Base-by-base conservation (phyloP, 2,113 vertebrate genomes). In the Silurus glanis region DNA sequence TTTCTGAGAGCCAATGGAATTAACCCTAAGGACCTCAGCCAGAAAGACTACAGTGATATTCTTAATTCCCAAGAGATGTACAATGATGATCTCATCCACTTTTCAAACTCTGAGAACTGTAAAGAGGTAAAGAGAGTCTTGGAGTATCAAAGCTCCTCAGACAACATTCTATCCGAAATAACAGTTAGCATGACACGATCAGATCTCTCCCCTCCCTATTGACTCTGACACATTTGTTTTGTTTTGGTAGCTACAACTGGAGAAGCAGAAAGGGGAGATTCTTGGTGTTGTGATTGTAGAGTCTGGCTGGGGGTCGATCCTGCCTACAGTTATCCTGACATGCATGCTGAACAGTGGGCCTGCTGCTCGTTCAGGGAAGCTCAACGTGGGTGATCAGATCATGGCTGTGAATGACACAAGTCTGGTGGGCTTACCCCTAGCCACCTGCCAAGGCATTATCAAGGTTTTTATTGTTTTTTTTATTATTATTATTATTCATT, bases 1-100 rank as follows among this genome's bases (percentile, higher is more conserved):
- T 99, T 99, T 92, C 95, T 99, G 89, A 92, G 97, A 91, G 97
- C 98, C 91, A 99, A 99, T 0, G 98, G 98, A 91, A 99, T 99
- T 93, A 98, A 99, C 92, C 98, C 98, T 0, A 98, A 98, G 64
- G 98, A 99, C 92, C 93, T 99, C 90, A 99, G 98, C 94, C 98
- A 99, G 95, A 99, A 99, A 91, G 98, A 99, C 55, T 99, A 99
- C 94, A 99, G 98, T 55, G 98, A 99, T 92, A 97, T 99, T 94
- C 97, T 99, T 93, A 99, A 96, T 87, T 97, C 98, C 83, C 98
- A 99, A 91, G 98, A 99, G 92, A 99, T 99, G 98, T 99, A 99
- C 93, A 99, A 99, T 0, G 98, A 99, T 10, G 98, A 99, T 90
- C 97, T 99, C 6, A 95, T 99, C 92, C 98, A 99, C 93, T 99